Evolutionary conservation across 2,797 vertebrate species (phyloP).

Genomic region (Mus caroli): DNA sequence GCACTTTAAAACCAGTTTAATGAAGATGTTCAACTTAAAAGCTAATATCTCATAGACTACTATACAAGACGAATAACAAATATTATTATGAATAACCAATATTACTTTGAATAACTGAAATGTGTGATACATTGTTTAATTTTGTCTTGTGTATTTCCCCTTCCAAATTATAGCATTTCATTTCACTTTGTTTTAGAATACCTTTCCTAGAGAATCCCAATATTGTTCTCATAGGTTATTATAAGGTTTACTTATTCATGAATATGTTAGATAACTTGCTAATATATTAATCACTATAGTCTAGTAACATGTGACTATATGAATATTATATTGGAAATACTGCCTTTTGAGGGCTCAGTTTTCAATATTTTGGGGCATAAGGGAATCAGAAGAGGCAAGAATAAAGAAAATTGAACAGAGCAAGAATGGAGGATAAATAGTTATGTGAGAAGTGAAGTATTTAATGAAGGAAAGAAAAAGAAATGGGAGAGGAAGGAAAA

Average conservation of each 20-base stretch:
- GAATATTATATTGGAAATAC: slow-evolving; percentile 11
- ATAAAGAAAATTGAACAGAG: slow-evolving; percentile 13
- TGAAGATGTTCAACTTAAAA: slow-evolving; percentile 61
- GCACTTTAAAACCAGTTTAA: slow-evolving; percentile 63
- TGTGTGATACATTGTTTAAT: slow-evolving; percentile 50
- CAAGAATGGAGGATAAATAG: slow-evolving; percentile 47
- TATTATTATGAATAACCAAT: slow-evolving; percentile 35
- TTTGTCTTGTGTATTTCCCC: slow-evolving; percentile 1
- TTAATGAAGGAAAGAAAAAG: slow-evolving; percentile 49
- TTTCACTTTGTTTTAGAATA: slow-evolving; percentile 56
- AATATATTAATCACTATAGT: slow-evolving; percentile 57
- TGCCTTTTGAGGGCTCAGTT: slow-evolving; percentile 50
- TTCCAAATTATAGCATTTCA: slow-evolving; percentile 56
- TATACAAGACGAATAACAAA: slow-evolving; percentile 50
- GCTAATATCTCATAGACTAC: slow-evolving; percentile 30
- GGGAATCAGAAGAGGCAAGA: slow-evolving; percentile 37
- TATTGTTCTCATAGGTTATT: slow-evolving; percentile 48
- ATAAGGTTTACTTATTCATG: slow-evolving; percentile 43
- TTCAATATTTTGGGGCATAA: slow-evolving; percentile 50
- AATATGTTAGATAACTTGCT: slow-evolving; percentile 44
- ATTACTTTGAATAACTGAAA: slow-evolving; percentile 54
- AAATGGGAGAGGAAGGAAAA: slow-evolving; percentile 52
- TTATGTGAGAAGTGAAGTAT: slow-evolving; percentile 51
- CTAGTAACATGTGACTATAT: slow-evolving; percentile 49
- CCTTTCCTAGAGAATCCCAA: slow-evolving; percentile 60